These are phyloP conservation scores for Cataglyphis hispanica DNA, from an alignment of 1,140 invertebrate species.

Conservation along the genomic window DNA sequence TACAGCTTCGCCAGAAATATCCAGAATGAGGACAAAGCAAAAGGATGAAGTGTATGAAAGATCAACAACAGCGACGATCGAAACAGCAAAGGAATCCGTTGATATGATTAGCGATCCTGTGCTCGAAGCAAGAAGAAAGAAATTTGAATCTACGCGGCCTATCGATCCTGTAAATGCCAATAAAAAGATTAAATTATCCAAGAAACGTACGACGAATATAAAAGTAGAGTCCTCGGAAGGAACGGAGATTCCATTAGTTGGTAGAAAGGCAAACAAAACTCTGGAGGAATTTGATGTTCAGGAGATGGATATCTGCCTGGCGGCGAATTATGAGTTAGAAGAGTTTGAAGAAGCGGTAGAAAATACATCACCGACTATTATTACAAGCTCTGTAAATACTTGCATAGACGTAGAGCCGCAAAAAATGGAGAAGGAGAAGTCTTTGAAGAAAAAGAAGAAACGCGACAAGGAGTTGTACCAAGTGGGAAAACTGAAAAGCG, in stretches of 20 bases:
- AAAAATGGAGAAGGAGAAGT: constrained; percentile 74
- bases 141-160: constrained; percentile 82
- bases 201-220: constrained; percentile 71
- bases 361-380: constrained; percentile 64
- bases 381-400: constrained; percentile 65
- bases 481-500: constrained; percentile 80
- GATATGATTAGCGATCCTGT: constrained; percentile 77
- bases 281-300: constrained; percentile 60
- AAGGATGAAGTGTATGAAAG: constrained; percentile 70
- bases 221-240: constrained; percentile 60
- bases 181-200: constrained; percentile 84
- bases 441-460: constrained; percentile 82
- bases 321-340: constrained; percentile 75
- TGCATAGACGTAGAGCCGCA: constrained; percentile 72
- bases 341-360: constrained; percentile 71
- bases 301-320: constrained; percentile 72
- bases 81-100: constrained; percentile 61
- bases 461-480: constrained; percentile 84
- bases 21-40: constrained; percentile 68
- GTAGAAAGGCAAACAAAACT: constrained; percentile 62
- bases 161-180: constrained; percentile 80
- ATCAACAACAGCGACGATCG: not conserved
- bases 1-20: constrained; percentile 65
- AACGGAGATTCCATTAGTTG: constrained; percentile 49
- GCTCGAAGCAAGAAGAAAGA: constrained; percentile 82